These are phyloP conservation scores for Calliphora vomitoria DNA, from an alignment of 2,888 invertebrate species.

Conservation along the genomic window DNA sequence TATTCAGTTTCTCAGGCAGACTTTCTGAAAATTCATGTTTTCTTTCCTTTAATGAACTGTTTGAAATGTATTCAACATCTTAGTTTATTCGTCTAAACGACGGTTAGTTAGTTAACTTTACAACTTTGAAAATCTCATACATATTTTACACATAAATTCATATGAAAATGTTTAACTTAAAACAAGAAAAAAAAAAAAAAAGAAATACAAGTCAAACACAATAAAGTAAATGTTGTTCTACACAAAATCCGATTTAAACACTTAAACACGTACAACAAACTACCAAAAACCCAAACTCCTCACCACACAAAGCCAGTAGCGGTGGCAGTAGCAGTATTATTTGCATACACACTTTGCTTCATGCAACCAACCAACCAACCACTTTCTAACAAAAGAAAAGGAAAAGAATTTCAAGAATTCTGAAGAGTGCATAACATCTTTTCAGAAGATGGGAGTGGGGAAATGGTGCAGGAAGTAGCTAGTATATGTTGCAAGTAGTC, in stretches of 20 bases:
- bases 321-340: slow-evolving; percentile 7
- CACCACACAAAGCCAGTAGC: slow-evolving; percentile 6
- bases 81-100: background rate
- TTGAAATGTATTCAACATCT: background rate
- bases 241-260: slow-evolving; percentile 59
- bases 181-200: background rate
- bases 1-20: background rate
- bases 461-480: slow-evolving; percentile 25
- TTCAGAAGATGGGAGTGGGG: background rate
- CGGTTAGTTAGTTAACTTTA: slow-evolving; percentile 53
- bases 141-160: slow-evolving; percentile 61
- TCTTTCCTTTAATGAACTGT: slow-evolving; percentile 3
- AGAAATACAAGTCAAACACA: slow-evolving; percentile 23
- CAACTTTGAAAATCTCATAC: slow-evolving; percentile 43
- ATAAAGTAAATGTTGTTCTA: slow-evolving; percentile 57
- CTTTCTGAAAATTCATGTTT: background rate
- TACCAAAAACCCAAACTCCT: slow-evolving; percentile 28
- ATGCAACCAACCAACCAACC: slow-evolving; percentile 20
- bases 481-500: background rate
- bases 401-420: slow-evolving; percentile 43
- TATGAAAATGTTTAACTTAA: slow-evolving; percentile 14
- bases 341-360: slow-evolving; percentile 24
- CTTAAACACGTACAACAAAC: slow-evolving; percentile 65
- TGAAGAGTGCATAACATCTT: background rate
- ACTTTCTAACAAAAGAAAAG: slow-evolving; percentile 61